Percentiles rank a stretch among this genome's conserved stretches.
These are phyloP conservation scores for Tylochromis polylepis DNA, from an alignment of 2,113 vertebrate species.

Conservation along the genomic window DNA sequence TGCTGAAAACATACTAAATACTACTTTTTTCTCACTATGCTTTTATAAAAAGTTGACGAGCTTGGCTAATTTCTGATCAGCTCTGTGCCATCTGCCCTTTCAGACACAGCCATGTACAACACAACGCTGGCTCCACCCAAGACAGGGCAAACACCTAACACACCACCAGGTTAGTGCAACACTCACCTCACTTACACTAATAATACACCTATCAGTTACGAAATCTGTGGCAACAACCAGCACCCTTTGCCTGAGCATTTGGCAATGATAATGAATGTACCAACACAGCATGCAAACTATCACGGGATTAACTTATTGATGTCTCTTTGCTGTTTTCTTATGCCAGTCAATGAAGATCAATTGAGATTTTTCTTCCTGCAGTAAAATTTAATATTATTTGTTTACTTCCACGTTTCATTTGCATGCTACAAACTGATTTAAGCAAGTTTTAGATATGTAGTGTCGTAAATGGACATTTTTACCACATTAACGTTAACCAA, in stretches of 20 bases:
- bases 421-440: not conserved
- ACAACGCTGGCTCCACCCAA: slow-evolving; percentile 78
- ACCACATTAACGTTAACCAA: not conserved
- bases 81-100: slow-evolving; percentile 26
- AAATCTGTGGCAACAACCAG: not conserved
- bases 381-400: not conserved
- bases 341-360: not conserved
- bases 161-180: slow-evolving; percentile 62
- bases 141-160: slow-evolving; percentile 71
- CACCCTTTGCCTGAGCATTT: not conserved
- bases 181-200: not conserved
- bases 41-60: not conserved
- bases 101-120: slow-evolving; percentile 97
- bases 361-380: not conserved
- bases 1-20: not conserved
- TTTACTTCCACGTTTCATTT: not conserved
- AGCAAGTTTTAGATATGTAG: not conserved
- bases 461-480: not conserved
- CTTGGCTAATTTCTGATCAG: not conserved
- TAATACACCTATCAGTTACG: not conserved
- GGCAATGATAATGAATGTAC: not conserved
- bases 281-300: not conserved
- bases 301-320: not conserved
- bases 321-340: not conserved
- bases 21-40: not conserved